phyloP scores from a whole-genome alignment of 2,113 vertebrate species.

The Sturnus vulgaris region DNA sequence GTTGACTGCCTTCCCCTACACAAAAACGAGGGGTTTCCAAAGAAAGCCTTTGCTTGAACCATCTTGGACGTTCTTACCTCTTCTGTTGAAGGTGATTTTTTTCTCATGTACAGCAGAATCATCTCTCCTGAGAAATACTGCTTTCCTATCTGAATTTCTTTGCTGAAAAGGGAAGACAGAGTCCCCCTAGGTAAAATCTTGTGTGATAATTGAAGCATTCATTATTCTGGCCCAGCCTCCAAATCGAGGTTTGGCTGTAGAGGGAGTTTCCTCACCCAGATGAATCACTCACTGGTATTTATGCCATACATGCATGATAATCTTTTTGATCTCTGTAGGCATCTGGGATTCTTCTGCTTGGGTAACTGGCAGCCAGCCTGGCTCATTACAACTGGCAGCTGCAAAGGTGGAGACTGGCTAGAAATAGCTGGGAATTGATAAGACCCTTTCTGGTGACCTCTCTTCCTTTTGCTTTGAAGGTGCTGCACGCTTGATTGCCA shows the following conservation, averaged over 20 bases:
- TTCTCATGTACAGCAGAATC: neutral
- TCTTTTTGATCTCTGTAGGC: constrained; percentile 27
- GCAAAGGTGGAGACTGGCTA: neutral
- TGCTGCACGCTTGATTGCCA: neutral
- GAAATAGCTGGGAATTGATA: neutral
- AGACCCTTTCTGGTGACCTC: neutral
- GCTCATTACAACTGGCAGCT: constrained; percentile 10
- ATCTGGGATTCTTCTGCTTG: constrained; percentile 44
- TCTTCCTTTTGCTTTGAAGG: neutral
- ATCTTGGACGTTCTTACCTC: neutral
- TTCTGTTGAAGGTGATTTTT: neutral
- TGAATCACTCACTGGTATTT: neutral
- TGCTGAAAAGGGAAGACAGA: neutral
- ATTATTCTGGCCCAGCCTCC: neutral
- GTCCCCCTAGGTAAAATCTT: neutral
- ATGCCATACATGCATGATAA: neutral
- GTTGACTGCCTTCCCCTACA: neutral
- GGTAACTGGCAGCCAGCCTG: neutral
- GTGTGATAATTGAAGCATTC: neutral
- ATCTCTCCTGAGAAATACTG: neutral
- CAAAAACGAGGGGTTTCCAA: neutral
- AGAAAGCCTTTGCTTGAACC: neutral
- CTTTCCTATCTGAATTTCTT: neutral
- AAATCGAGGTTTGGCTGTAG: neutral
- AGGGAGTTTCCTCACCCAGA: neutral